These are phyloP conservation scores for Riparia riparia DNA, from an alignment of 2,113 vertebrate genomes.

Conservation along the genomic window DNA sequence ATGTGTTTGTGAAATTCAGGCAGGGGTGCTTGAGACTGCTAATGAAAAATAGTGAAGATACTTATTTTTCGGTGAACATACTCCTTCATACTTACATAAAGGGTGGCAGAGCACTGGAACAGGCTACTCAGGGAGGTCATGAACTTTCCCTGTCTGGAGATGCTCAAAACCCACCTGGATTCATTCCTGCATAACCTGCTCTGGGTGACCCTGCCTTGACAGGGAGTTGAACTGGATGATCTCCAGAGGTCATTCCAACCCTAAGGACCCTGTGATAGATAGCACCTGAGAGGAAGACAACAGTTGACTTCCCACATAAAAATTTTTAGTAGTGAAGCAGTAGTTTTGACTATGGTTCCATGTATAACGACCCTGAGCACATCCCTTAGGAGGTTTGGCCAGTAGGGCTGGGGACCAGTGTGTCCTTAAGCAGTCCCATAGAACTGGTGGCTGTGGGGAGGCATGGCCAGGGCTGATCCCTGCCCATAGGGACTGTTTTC, in stretches of 20 bases:
- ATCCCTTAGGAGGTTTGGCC: not conserved
- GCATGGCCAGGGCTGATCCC: not conserved
- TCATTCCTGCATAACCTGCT: not conserved
- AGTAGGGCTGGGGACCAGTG: fast-evolving
- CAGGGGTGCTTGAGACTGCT: not conserved
- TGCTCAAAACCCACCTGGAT: not conserved
- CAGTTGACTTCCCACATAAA: not conserved
- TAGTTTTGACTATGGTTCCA: not conserved
- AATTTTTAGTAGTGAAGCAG: not conserved
- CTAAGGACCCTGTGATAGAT: not conserved
- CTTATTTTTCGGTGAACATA: not conserved
- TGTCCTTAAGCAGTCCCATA: not conserved
- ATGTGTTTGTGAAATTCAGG: not conserved
- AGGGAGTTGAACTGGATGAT: too few species aligned
- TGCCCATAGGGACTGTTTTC: not conserved
- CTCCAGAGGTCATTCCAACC: not conserved
- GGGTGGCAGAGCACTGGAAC: not conserved
- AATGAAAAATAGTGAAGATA: not conserved
- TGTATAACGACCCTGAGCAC: not conserved
- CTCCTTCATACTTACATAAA: not conserved
- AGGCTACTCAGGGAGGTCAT: not conserved
- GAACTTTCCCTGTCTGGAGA: not conserved
- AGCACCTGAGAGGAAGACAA: not conserved
- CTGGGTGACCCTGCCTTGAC: too few species aligned
- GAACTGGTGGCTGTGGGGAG: not conserved